Evolutionary conservation across 2,113 vertebrate genomes (phyloP).

Genomic region (Phycodurus eques): DNA sequence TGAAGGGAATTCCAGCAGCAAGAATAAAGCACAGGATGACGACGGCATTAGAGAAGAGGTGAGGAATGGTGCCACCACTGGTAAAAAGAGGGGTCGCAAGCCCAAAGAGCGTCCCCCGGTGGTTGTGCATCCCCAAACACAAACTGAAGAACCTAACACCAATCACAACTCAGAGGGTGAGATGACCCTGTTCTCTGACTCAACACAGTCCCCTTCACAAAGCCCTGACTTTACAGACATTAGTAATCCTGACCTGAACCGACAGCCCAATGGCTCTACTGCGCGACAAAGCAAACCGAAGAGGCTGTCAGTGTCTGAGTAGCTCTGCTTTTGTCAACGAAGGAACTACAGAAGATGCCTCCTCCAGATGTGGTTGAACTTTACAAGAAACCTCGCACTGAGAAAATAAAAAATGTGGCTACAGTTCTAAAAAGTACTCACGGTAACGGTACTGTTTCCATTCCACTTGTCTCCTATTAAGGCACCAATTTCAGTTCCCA

Average conservation of each 20-base stretch:
- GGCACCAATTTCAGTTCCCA: conserved; percentile 58
- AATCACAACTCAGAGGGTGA: conserved; percentile 44
- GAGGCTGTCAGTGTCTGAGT: conserved; percentile 61
- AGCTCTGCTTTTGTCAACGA: conserved; percentile 50
- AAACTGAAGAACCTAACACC: conserved; percentile 56
- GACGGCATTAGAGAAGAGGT: conserved; percentile 72
- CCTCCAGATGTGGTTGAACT: conserved; percentile 35
- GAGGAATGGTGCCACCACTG: conserved; percentile 72
- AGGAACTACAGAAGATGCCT: conserved; percentile 48
- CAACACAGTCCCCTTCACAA: conserved; percentile 41
- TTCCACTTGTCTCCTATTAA: conserved; percentile 55
- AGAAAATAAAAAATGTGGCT: conserved; percentile 57
- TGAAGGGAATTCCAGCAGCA: conserved; percentile 77
- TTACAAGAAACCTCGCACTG: conserved; percentile 46
- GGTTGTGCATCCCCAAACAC: conserved; percentile 39
- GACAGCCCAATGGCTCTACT: conserved; percentile 47
- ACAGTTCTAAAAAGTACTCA: conserved; percentile 42
- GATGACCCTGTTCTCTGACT: conserved; percentile 30
- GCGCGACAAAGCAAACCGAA: conserved; percentile 68
- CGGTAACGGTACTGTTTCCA: conserved; percentile 51
- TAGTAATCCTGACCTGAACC: conserved; percentile 51
- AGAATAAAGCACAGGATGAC: conserved; percentile 71
- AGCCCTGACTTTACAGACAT: conserved; percentile 49
- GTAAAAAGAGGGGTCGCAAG: conserved; percentile 90
- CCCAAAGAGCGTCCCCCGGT: conserved; percentile 81